These are phyloP conservation scores for Epizoanthus illoricatus DNA, from an alignment of 92 coral and sea anemone species.

Conservation along the genomic window DNA sequence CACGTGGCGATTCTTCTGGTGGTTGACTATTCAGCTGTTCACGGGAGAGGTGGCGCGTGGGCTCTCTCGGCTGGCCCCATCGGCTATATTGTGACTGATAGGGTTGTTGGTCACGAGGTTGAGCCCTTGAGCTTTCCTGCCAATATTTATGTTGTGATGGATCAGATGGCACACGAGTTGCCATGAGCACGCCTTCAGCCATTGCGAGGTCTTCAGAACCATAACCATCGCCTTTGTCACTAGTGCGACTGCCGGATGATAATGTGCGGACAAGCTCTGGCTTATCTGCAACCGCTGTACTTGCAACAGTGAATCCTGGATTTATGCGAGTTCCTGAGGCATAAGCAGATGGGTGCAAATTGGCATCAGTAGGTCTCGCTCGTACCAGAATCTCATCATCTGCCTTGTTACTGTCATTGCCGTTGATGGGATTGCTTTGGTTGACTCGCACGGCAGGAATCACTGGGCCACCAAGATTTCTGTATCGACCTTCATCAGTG, in stretches of 20 bases:
- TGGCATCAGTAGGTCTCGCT: neutral
- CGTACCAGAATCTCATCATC: conserved; percentile 4
- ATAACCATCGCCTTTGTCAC: neutral
- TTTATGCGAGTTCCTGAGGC: conserved; percentile 24
- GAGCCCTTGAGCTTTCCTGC: neutral
- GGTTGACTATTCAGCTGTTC: neutral
- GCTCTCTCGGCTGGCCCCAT: neutral
- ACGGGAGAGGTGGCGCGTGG: neutral
- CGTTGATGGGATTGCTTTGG: conserved; percentile 10
- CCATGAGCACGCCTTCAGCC: conserved; percentile 11
- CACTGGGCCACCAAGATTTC: neutral
- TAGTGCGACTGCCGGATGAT: conserved; percentile 2
- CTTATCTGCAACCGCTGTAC: conserved; percentile 30
- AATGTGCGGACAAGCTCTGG: conserved; percentile 13
- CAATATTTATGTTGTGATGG: neutral
- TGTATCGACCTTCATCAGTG: neutral
- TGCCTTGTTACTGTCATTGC: conserved; percentile 20
- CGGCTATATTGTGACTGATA: neutral
- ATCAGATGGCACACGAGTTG: conserved; percentile 13
- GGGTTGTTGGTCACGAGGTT: neutral
- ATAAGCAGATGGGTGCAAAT: conserved; percentile 16
- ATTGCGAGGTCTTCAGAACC: conserved; percentile 24
- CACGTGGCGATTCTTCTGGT: neutral
- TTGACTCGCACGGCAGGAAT: conserved; percentile 38
- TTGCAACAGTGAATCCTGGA: conserved; percentile 32